Percentiles rank a stretch among this genome's conserved stretches.
These are phyloP conservation scores for Anas platyrhynchos DNA, from an alignment of 2,113 vertebrate genomes.

Conservation along the genomic window DNA sequence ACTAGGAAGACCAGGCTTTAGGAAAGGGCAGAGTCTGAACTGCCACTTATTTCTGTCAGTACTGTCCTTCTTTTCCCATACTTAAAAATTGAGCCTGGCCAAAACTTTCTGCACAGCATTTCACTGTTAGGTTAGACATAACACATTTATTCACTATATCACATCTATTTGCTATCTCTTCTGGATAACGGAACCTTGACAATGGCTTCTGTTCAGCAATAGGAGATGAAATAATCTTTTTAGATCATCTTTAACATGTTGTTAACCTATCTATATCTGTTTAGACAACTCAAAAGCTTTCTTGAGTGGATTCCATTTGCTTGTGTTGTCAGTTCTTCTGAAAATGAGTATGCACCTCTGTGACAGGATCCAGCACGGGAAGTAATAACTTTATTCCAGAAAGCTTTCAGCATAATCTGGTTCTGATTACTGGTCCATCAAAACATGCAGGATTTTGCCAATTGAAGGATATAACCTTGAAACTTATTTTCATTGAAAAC, in stretches of 20 bases:
- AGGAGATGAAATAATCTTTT: background rate
- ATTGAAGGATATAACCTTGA: background rate
- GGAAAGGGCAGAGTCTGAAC: background rate
- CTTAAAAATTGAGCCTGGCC: background rate
- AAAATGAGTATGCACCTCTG: background rate
- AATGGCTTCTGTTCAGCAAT: background rate
- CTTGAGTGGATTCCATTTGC: background rate
- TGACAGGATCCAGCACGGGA: background rate
- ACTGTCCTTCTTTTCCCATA: background rate
- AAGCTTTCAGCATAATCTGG: background rate
- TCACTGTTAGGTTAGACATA: background rate
- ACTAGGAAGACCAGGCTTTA: background rate
- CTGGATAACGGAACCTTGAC: background rate
- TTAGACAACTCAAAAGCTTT: background rate
- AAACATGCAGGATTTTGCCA: background rate
- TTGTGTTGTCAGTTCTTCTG: background rate
- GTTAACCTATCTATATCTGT: background rate
- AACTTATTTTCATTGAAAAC: background rate
- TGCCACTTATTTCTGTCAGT: background rate
- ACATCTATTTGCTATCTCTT: background rate
- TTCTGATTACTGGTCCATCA: background rate
- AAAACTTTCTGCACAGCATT: background rate
- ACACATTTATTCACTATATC: background rate
- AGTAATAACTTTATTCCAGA: background rate
- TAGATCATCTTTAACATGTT: background rate